Evolutionary conservation across 2,888 invertebrate genomes (phyloP).

Genomic region (Standfussiana lucernea): DNA sequence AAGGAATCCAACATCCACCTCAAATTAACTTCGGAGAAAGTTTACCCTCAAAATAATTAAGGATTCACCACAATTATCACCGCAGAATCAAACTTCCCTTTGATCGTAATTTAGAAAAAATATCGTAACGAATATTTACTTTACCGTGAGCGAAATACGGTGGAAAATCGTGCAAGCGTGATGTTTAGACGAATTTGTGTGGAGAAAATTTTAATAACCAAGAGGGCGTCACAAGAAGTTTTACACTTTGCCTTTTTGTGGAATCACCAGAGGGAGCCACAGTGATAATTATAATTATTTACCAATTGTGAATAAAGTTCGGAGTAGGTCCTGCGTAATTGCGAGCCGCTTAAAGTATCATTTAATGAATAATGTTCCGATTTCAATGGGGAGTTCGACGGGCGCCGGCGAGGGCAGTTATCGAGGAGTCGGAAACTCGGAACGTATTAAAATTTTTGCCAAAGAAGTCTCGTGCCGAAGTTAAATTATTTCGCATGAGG

Average conservation of each 20-base stretch:
- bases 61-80: conserved; percentile 90
- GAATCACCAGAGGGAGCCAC: conserved; percentile 85
- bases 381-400: conserved; percentile 79
- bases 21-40: conserved; percentile 89
- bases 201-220: conserved; percentile 88
- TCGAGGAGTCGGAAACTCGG: conserved; percentile 70
- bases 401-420: conserved; percentile 79
- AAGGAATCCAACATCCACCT: conserved; percentile 87
- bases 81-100: conserved; percentile 89
- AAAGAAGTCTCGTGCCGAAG: conserved; percentile 80
- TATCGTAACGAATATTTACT: conserved; percentile 74
- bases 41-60: conserved; percentile 91
- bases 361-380: conserved; percentile 85
- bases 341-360: conserved; percentile 86
- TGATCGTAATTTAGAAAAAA: conserved; percentile 85
- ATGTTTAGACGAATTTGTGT: conserved; percentile 77
- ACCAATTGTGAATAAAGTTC: conserved; percentile 88
- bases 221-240: conserved; percentile 85
- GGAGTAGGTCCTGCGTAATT: conserved; percentile 82
- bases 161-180: conserved; percentile 71
- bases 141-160: conserved; percentile 73
- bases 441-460: conserved; percentile 81
- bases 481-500: conserved; percentile 86
- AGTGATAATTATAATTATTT: conserved; percentile 90
- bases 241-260: conserved; percentile 87